Conservation (phyloP, 2,888 invertebrate genomes). For the Coecobrya sp. region DNA sequence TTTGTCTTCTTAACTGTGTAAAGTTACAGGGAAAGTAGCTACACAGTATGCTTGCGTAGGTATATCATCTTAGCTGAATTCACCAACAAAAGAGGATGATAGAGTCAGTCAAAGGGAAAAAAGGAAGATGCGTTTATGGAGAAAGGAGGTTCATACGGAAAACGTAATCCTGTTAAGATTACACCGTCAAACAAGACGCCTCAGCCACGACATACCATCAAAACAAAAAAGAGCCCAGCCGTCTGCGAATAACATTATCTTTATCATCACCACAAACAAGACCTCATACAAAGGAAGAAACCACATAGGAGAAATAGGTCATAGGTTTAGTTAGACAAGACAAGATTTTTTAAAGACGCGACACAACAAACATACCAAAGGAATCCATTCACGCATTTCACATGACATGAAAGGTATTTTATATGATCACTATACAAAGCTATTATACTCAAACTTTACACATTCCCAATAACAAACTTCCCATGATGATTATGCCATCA, state of each 20-base stretch:
- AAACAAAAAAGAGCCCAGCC: conserved; percentile 18
- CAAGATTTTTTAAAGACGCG: conserved; percentile 15
- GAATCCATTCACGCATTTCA: conserved; percentile 13
- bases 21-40: not conserved
- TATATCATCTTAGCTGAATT: not conserved
- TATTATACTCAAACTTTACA: not conserved
- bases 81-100: not conserved
- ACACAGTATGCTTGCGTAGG: not conserved
- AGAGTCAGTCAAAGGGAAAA: conserved; percentile 43
- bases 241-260: not conserved
- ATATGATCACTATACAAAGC: not conserved
- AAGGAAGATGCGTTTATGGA: conserved; percentile 23
- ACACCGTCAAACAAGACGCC: conserved; percentile 58
- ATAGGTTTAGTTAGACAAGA: not conserved
- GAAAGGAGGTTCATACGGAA: not conserved
- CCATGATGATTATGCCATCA: not conserved
- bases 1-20: conserved; percentile 5
- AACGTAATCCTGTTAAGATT: conserved; percentile 74
- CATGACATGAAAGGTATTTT: conserved; percentile 26
- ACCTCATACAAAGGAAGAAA: conserved; percentile 4
- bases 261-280: not conserved
- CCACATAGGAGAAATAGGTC: not conserved
- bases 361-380: conserved; percentile 22
- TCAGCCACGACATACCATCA: conserved; percentile 5
- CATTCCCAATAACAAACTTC: not conserved